phyloP scores from a whole-genome alignment of 2,797 vertebrate genomes.

The Myiotriccus ornatus region DNA sequence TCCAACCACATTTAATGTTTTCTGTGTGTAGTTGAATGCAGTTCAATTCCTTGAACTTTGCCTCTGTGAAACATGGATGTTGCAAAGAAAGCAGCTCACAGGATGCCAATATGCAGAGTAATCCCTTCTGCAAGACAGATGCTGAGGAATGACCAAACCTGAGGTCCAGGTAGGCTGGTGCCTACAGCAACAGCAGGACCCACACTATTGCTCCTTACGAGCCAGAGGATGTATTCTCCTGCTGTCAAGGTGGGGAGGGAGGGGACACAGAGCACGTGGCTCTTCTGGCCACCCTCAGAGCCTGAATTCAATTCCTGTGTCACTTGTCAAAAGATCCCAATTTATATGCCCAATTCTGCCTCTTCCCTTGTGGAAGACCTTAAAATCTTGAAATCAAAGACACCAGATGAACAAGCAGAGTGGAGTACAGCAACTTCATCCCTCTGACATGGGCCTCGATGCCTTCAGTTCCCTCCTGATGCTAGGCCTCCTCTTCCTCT shows the following conservation, averaged over 20 bases:
- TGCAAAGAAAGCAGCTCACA: not conserved
- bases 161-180: not conserved
- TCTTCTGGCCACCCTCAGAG: not conserved
- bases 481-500: not conserved
- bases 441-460: not conserved
- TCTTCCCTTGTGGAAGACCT: not conserved
- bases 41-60: not conserved
- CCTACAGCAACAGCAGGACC: not conserved
- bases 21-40: not conserved
- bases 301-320: not conserved
- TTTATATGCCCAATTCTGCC: not conserved
- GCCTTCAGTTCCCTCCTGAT: not conserved
- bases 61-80: not conserved
- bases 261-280: rapidly evolving
- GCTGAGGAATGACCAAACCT: not conserved
- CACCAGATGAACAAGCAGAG: not conserved
- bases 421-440: not conserved
- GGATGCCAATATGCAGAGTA: not conserved
- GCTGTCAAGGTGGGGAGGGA: rapidly evolving
- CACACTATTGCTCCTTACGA: not conserved
- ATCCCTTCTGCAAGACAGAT: not conserved
- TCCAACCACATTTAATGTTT: not conserved
- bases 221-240: not conserved
- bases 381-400: not conserved
- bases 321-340: not conserved